A percentile compares a stretch with the other conserved stretches of the same genome.
Evolutionary conservation across 2,797 vertebrate genomes (phyloP).

Genomic region (Chelon auratus): DNA sequence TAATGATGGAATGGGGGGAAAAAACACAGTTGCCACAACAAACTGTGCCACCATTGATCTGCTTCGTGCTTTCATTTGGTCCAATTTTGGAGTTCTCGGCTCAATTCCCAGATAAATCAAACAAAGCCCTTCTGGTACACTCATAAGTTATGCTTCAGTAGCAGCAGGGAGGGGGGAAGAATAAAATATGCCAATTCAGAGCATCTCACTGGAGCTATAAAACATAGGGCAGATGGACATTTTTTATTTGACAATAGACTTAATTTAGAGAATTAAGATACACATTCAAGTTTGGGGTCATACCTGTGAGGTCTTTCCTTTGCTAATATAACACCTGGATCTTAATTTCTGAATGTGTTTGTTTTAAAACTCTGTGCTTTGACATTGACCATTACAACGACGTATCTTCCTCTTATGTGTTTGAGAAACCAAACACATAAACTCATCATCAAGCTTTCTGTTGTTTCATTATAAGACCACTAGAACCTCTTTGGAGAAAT

Average conservation of each 20-base stretch:
- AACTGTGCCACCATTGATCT: conserved; percentile 74
- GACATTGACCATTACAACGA: no score
- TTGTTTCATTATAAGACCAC: conserved; percentile 11
- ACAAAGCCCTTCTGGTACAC: conserved; percentile 79
- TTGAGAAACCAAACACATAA: background rate
- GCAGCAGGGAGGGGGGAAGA: conserved; percentile 64
- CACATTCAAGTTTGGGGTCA: conserved; percentile 48
- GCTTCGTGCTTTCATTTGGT: conserved; percentile 75
- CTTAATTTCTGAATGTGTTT: no score
- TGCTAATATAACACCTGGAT: background rate
- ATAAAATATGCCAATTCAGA: conserved; percentile 77
- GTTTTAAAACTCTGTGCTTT: no score
- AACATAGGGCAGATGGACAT: conserved; percentile 73
- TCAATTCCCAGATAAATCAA: conserved; percentile 81
- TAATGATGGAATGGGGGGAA: conserved; percentile 33
- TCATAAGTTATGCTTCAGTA: conserved; percentile 79
- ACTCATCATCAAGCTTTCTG: background rate
- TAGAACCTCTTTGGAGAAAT: conserved; percentile 22
- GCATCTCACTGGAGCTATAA: conserved; percentile 60
- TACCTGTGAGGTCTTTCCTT: conserved; percentile 22
- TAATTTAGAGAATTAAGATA: conserved; percentile 58
- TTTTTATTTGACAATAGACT: conserved; percentile 65
- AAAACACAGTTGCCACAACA: conserved; percentile 66
- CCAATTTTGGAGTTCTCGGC: conserved; percentile 79
- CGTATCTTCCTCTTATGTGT: background rate